Percentiles rank a stretch among this genome's conserved stretches.
These are phyloP conservation scores for Calliphora vicina DNA, from an alignment of 1,140 invertebrate species.

Conservation along the genomic window DNA sequence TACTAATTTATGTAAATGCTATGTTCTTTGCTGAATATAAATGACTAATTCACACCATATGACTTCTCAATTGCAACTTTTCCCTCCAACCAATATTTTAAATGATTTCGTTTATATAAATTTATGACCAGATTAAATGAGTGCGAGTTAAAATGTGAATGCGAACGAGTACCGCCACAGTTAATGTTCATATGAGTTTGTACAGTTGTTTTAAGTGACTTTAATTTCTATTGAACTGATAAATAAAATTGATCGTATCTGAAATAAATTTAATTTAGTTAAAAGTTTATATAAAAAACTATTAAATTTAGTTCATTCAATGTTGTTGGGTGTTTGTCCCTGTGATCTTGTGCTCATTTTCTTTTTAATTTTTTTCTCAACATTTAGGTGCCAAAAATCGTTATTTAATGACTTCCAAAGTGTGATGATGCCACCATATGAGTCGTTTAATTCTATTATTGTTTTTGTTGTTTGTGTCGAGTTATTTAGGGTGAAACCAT, in stretches of 20 bases:
- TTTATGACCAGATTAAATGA: neutral
- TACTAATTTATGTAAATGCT: too few relatives aligned
- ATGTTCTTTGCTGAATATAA: too few relatives aligned
- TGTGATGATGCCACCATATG: conserved; percentile 16
- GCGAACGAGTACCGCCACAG: neutral
- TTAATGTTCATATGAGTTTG: neutral
- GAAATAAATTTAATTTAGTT: conserved; percentile 33
- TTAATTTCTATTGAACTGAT: conserved; percentile 31
- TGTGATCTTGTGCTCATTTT: conserved; percentile 11
- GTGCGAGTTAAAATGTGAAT: neutral
- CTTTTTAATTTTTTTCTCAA: neutral
- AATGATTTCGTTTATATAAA: neutral
- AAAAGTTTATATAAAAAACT: neutral
- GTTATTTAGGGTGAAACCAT: neutral
- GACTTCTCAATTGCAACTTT: neutral
- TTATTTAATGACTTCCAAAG: conserved; percentile 22
- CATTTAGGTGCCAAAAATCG: neutral
- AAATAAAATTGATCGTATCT: conserved; percentile 20
- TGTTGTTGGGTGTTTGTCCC: neutral
- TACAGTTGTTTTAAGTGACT: conserved; percentile 1
- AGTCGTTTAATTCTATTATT: neutral
- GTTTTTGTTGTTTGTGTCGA: neutral
- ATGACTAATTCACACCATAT: too few relatives aligned
- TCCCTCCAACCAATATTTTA: neutral
- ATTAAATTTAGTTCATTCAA: neutral